Evolutionary conservation across 2,113 vertebrate species (phyloP).

Genomic region (Oxygymnocypris stewartii): DNA sequence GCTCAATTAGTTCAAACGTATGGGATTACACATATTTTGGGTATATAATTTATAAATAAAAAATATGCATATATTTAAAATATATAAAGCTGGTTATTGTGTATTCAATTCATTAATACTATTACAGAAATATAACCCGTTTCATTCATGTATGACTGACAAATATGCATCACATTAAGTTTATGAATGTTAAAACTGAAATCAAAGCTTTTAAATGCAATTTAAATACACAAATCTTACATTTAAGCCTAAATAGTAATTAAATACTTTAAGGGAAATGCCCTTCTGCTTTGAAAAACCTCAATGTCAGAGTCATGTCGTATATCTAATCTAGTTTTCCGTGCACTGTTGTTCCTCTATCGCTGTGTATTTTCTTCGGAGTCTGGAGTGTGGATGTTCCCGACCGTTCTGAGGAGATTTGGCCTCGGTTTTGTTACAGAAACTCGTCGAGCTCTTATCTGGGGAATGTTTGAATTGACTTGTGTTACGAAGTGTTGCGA

Average conservation of each 20-base stretch:
- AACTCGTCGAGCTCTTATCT: not conserved
- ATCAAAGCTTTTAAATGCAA: not conserved
- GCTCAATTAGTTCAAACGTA: not conserved
- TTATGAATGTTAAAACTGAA: not conserved
- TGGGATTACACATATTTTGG: not conserved
- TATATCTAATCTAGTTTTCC: not conserved
- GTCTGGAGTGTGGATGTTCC: not conserved
- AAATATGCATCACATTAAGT: not conserved
- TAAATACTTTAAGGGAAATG: not conserved
- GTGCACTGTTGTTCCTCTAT: not conserved
- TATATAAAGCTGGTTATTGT: not conserved
- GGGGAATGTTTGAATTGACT: not conserved
- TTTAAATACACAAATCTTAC: not conserved
- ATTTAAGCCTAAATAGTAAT: not conserved
- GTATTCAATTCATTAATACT: not conserved
- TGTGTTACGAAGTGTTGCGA: not conserved
- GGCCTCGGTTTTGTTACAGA: constrained; percentile 1
- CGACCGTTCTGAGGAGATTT: not conserved
- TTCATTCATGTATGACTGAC: not conserved
- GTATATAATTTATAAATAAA: no score
- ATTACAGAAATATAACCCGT: not conserved
- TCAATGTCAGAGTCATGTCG: not conserved
- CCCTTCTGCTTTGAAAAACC: not conserved
- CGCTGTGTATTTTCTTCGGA: not conserved
- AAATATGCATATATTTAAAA: no score